Conservation (phyloP, 1,140 invertebrate genomes). For the Lepidurus apus region DNA sequence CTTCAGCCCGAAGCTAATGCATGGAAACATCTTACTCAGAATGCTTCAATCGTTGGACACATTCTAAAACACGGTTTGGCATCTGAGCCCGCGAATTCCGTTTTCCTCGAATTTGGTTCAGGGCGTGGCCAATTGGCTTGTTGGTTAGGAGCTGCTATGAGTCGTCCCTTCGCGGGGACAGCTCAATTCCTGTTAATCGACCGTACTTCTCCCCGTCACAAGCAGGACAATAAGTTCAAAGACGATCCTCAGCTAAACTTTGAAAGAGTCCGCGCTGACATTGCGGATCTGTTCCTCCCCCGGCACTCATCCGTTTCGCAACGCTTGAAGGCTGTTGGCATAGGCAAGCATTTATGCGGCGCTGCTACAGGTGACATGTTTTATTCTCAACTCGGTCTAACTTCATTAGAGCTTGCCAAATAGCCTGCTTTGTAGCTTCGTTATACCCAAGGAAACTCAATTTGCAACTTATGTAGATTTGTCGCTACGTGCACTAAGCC, state of each 20-base stretch:
- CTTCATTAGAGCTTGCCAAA: slow-evolving; percentile 3
- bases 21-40: slow-evolving; percentile 64
- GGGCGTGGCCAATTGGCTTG: slow-evolving; percentile 61
- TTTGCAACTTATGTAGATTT: slow-evolving; percentile 31
- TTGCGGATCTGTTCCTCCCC: slow-evolving; percentile 61
- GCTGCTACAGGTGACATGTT: slow-evolving; percentile 61
- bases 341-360: slow-evolving; percentile 83
- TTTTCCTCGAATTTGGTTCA: slow-evolving; percentile 76
- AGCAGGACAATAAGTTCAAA: slow-evolving; percentile 66
- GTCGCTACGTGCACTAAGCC: slow-evolving; percentile 32
- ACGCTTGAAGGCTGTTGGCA: slow-evolving; percentile 55
- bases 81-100: slow-evolving; percentile 51
- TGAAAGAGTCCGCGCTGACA: slow-evolving; percentile 63
- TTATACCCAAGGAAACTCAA: slow-evolving; percentile 26
- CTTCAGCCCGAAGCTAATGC: slow-evolving; percentile 56
- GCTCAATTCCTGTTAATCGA: slow-evolving; percentile 65
- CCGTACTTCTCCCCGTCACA: slow-evolving; percentile 68
- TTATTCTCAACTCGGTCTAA: slow-evolving; percentile 30
- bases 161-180: slow-evolving; percentile 43
- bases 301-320: slow-evolving; percentile 48
- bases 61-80: slow-evolving; percentile 51
- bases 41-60: slow-evolving; percentile 59
- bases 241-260: slow-evolving; percentile 49
- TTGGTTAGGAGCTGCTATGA: slow-evolving; percentile 11
- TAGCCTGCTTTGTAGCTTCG: background rate